Base-by-base conservation (phyloP, 2,797 vertebrate species). In the Pseudochirops corinnae region DNA sequence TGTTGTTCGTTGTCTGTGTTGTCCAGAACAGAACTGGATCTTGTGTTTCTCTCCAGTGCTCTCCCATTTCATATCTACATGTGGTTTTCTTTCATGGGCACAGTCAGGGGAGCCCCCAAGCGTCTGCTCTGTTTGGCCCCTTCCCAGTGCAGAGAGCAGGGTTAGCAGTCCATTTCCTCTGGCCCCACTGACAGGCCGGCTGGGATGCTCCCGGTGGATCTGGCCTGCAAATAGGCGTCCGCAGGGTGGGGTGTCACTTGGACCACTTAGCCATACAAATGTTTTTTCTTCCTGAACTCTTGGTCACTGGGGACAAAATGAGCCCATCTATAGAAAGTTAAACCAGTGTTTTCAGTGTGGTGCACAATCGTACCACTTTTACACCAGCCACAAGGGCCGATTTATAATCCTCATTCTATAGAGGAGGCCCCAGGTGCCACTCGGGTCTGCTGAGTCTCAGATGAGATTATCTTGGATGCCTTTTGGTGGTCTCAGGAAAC, bases 401-500 rank as follows among this genome's bases (percentile, higher is more conserved):
- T 31, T 3, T 62, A 4, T 62, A 5, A 7, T n/a, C 33, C 16
- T 10, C 5, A 18, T 67, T 5, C n/a, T 14, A 6, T 67, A 33
- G 31, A 55, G 0, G 53, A 55, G 53, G 53, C 10, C 53, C 0
- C 53, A 55, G 53, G 53, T 10, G 11, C 53, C 26, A 29, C 26
- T 33, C 1, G 39, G 21, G 24, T 55, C 93, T 94, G 93, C 55
- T 96, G 55, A 60, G 3, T 93, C 93, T 29, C 55, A 56, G 14
- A 46, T 62, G 33, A 94, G 60, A 91, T 93, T 18, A 28, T 94
- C 53, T 60, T 95, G 92, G 33, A 91, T 53, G 7, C 13, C 31
- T 97, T 60, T 14, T 62, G 12, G 60, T 4, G 4, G 60, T 13
- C 12, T 4, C 13, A 4, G 1, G 60, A 62, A 62, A 60, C 29